A percentile compares a stretch with the other conserved stretches of the same genome.
phyloP scores from a whole-genome alignment of 2,797 vertebrate species.

The Gastrophryne carolinensis region DNA sequence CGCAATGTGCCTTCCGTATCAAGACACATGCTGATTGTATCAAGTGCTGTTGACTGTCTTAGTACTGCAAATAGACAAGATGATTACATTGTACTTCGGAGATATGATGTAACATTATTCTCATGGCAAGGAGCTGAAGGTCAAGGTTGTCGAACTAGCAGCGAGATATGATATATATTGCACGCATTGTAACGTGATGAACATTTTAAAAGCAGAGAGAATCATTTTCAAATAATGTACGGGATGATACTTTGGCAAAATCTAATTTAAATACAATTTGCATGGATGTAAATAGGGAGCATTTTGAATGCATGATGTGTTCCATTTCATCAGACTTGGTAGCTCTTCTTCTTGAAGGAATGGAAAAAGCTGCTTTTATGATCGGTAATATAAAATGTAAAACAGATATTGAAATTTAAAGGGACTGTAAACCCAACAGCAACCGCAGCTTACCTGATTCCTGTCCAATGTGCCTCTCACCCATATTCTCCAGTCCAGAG shows the following conservation, averaged over 20 bases:
- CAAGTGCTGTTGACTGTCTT: constrained; percentile 76
- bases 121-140: constrained; percentile 71
- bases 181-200: constrained; percentile 46
- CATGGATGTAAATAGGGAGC: constrained; percentile 3
- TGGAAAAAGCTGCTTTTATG: neutral
- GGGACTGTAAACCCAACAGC: too few species aligned
- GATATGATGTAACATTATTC: constrained; percentile 75
- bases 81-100: constrained; percentile 72
- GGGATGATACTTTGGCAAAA: neutral
- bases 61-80: constrained; percentile 73
- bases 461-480: too few species aligned
- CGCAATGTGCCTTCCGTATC: constrained; percentile 77
- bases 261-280: constrained; percentile 25
- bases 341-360: neutral
- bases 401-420: too few species aligned
- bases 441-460: too few species aligned
- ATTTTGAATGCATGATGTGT: constrained; percentile 12
- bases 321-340: neutral
- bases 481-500: too few species aligned
- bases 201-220: constrained; percentile 1
- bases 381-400: neutral
- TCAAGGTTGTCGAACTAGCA: constrained; percentile 72
- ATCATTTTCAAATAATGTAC: neutral
- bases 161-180: constrained; percentile 66
- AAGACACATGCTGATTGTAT: constrained; percentile 84